Evolutionary conservation across 2,888 invertebrate species (phyloP), one percentile per base, ranked within the genome.

Genomic region (Hirtodrosophila confusa): DNA sequence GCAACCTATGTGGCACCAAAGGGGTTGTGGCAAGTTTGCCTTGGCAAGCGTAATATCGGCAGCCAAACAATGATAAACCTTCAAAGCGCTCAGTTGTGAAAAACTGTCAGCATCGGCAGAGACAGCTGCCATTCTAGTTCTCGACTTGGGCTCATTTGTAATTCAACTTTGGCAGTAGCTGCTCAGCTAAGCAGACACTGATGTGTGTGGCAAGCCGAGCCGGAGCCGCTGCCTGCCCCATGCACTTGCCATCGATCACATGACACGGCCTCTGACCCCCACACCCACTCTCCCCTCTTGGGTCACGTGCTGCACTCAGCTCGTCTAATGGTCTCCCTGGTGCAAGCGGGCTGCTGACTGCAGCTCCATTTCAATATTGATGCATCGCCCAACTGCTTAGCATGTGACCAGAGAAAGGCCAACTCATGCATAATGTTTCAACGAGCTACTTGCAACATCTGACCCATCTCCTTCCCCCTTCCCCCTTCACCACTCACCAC

Each of bases 21-120:
- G 12, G 41, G 56, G 40, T 27, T 47, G 41, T n/a, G 39, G 56
- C 55, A 44, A 43, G 75, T 39, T 63, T 45, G 17, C 24, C 10
- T 5, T 24, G 40, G 24, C 50, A 45, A 33, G 24, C 65, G 63
- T 39, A 55, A 45, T 45, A 50, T 33, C 67, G 62, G 49, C 56
- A 53, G 61, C 54, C 86, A 68, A 79, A 83, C 79, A 86, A 79
- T 79, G 80, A 86, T 83, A 86, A 76, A 79, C 84, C 70, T 61
- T 67, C 53, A 61, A 50, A 74, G 67, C 67, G 44, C 61, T 50
- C 62, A 55, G 57, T 76, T 54, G 69, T 55, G 65, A 69, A 76
- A 76, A 72, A 70, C 56, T 50, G 45, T 60, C 66, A 61, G 55
- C 72, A 33, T 50, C 40, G 40, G 53, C 33, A 33, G 35, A 41